Evolutionary conservation across 2,797 vertebrate genomes (phyloP), one percentile per base, ranked within the genome.

Genomic region (Salmo trutta): DNA sequence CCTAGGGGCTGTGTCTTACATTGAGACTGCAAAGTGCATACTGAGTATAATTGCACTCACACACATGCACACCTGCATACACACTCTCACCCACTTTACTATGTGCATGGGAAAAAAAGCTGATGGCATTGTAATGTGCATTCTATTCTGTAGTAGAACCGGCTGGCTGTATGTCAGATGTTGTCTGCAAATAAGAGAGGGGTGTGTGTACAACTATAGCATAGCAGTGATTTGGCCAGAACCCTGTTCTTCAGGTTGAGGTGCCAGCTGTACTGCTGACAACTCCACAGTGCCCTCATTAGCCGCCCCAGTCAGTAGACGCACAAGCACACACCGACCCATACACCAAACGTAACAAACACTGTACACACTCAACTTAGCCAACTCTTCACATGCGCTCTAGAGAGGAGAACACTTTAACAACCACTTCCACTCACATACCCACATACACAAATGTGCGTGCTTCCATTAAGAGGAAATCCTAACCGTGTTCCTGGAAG

Each of bases 211-310:
- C 29, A 24, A 4, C 14, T 31, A 24, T 67, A 31, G 15, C 1
- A 6, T 17, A 59, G 4, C 10, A 75, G 76, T 31, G 36, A 69
- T 0, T 2, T 14, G 52, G 47, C 68, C 71, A 41, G 75, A 66
- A 56, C 52, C 4, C n/a, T 68, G 66, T 36, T 52, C 68, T 72
- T 76, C 72, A 27, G 78, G 82, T 85, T 71, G 67, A 24, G 75
- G 75, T 79, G 68, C 67, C 73, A 24, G 52, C 47, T 74, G 79
- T 69, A 81, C n/a, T 74, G 12, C 1, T 76, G 74, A 81, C 79
- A 78, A 47, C 41, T 12, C 41, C 41, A 47, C 41, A 47, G 8
- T 12, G 8, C 41, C 41, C 10, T 47, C 8, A 47, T 47, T 47
- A 47, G 41, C 8, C 8, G 10, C 8, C 41, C 41, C 10, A 47